A percentile compares a stretch with the other conserved stretches of the same genome.
Evolutionary conservation across 2,113 vertebrate species (phyloP).

Genomic region (Pseudorectes ferrugineus): DNA sequence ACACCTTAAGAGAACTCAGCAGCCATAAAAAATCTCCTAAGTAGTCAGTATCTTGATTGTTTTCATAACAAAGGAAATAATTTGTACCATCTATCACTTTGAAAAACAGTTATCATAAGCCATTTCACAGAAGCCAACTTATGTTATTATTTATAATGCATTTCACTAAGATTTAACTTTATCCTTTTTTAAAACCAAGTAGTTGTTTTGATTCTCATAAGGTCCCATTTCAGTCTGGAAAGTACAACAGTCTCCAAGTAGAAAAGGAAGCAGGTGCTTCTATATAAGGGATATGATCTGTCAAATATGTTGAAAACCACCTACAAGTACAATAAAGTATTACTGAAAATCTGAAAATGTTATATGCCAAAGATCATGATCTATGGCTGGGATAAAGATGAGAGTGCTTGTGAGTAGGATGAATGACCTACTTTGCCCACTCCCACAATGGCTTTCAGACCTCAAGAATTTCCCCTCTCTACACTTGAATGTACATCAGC

Average conservation of each 20-base stretch:
- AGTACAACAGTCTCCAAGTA: not conserved
- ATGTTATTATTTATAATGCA: slow-evolving; percentile 47
- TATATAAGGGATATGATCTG: not conserved
- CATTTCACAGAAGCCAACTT: slow-evolving; percentile 38
- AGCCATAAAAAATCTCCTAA: not conserved
- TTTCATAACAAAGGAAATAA: not conserved
- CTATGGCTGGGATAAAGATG: not conserved
- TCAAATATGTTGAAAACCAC: not conserved
- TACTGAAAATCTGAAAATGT: not conserved
- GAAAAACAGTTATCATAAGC: slow-evolving; percentile 13
- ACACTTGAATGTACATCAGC: not conserved
- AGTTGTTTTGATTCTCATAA: slow-evolving; percentile 48
- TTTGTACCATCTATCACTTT: not conserved
- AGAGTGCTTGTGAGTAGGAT: not conserved
- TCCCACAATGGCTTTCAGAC: not conserved
- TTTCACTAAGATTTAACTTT: slow-evolving; percentile 53
- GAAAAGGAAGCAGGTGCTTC: not conserved
- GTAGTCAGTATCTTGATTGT: not conserved
- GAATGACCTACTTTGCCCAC: not conserved
- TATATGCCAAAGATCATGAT: not conserved
- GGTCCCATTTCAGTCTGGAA: slow-evolving; percentile 6
- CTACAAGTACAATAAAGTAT: not conserved
- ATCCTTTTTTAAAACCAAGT: slow-evolving; percentile 36
- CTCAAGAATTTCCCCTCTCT: not conserved
- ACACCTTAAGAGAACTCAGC: not conserved